Evolutionary conservation across 2,888 invertebrate species (phyloP).

Genomic region (Idaea biselata): DNA sequence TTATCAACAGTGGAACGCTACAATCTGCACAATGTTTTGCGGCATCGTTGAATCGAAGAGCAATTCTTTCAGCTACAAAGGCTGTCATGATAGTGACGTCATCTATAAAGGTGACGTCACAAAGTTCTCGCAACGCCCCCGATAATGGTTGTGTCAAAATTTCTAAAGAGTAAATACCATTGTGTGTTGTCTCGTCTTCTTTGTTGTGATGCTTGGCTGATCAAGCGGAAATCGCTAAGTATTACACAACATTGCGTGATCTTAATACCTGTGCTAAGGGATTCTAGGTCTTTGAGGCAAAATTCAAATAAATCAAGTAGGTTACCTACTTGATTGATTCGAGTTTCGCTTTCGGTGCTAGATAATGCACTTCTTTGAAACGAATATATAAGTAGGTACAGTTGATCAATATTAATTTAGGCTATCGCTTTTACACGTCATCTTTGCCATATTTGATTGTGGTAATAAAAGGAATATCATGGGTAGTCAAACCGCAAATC

Average conservation of each 20-base stretch:
- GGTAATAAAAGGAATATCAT: neutral
- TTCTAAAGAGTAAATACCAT: constrained; percentile 37
- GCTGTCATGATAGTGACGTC: constrained; percentile 42
- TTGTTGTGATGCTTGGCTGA: constrained; percentile 51
- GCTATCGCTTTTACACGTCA: neutral
- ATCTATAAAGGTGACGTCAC: constrained; percentile 33
- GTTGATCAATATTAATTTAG: neutral
- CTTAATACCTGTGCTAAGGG: constrained; percentile 2
- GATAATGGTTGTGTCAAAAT: constrained; percentile 28
- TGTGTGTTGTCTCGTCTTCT: constrained; percentile 33
- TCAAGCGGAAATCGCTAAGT: constrained; percentile 42
- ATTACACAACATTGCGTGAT: constrained; percentile 17
- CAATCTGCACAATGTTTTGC: constrained; percentile 17
- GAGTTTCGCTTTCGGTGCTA: neutral
- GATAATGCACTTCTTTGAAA: neutral
- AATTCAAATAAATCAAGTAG: too few relatives aligned
- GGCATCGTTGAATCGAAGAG: constrained; percentile 36
- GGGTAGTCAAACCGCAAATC: neutral
- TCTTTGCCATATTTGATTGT: neutral
- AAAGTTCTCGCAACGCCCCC: constrained; percentile 15
- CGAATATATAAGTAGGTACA: neutral
- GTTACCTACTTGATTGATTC: neutral
- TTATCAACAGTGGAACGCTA: constrained; percentile 17
- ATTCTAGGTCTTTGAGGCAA: neutral
- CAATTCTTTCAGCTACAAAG: constrained; percentile 40